Conservation (phyloP, 1,140 invertebrate genomes). For the Hyles vespertilio region DNA sequence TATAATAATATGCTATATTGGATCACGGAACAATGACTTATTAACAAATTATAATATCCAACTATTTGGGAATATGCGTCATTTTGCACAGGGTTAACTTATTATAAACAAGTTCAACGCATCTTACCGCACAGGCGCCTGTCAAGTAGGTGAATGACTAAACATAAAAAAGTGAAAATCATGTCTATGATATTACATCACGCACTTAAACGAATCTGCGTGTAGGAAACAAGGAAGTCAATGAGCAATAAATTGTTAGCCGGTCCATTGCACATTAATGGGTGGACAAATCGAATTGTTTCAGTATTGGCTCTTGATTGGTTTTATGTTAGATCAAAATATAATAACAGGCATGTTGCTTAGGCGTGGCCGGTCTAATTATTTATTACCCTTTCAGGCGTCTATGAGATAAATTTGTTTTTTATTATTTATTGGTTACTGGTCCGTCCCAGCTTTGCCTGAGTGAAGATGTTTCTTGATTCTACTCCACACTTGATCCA, state of each 20-base stretch:
- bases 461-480: too few relatives aligned
- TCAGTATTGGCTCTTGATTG: constrained; percentile 2
- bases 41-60: too few relatives aligned
- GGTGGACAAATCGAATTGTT: constrained; percentile 27
- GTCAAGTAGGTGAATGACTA: constrained; percentile 32
- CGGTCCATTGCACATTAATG: constrained; percentile 39
- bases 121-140: constrained; percentile 40
- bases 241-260: constrained; percentile 35
- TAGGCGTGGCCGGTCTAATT: too few relatives aligned
- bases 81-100: too few relatives aligned
- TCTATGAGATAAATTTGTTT: background rate
- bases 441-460: too few relatives aligned
- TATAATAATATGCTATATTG: too few relatives aligned
- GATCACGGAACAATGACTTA: too few relatives aligned
- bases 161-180: constrained; percentile 49
- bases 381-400: too few relatives aligned
- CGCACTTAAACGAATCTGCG: constrained; percentile 22
- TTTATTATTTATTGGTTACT: background rate
- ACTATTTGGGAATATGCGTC: too few relatives aligned
- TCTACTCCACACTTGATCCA: too few relatives aligned
- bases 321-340: background rate
- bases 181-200: constrained; percentile 39
- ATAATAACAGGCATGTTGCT: too few relatives aligned
- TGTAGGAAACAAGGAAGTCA: constrained; percentile 23
- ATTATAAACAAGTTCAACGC: constrained; percentile 2